Base-by-base conservation (phyloP, 2,113 vertebrate species). In the Oryzias celebensis region DNA sequence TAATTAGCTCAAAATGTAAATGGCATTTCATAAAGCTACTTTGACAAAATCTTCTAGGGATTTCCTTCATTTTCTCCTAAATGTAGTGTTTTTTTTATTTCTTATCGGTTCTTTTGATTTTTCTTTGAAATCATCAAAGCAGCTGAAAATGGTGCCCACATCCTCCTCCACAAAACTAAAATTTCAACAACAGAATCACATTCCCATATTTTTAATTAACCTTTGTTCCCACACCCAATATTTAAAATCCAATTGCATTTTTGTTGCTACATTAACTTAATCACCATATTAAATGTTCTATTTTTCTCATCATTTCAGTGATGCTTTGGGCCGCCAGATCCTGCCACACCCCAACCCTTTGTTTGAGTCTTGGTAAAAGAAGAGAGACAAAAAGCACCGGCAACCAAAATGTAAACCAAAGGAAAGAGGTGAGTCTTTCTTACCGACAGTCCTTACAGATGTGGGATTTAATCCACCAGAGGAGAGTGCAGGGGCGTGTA, bases 341-440 rank as follows among this genome's bases (percentile, higher is more conserved):
- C 82, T 81, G 87, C 89, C 89, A 88, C 89, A 89, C 89, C 88
- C 87, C 75, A 73, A 64, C 59, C 83, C 85, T 90, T 90, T 90
- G 89, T 90, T 57, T 82, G 63, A 58, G 28, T 73, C 52, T 61
- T 26, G 26, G 26, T 51, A 72, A 73, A 64, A 65, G 73, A 41
- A 26, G 17, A 44, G 36, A 4, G 45, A 59, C 14, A 68, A 57
- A 67, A 23, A 74, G 18, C 60, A 15, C 62, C 52, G 22, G 0
- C 0, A 10, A 50, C 23, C 63, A 22, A 68, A 36, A 81, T 42
- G 58, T 20, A 77, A 10, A 43, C 14, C 0, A 53, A 70, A 58
- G 51, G 15, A 72, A 31, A 72, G 31, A 65, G 52, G 63, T 17
- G 52, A 42, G 47, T 64, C 1, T 23, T 65, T 80, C 88, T 90